A percentile compares a stretch with the other conserved stretches of the same genome.
These are phyloP conservation scores for Neodon shergylaensis DNA, from an alignment of 2,113 vertebrate genomes.

Conservation along the genomic window DNA sequence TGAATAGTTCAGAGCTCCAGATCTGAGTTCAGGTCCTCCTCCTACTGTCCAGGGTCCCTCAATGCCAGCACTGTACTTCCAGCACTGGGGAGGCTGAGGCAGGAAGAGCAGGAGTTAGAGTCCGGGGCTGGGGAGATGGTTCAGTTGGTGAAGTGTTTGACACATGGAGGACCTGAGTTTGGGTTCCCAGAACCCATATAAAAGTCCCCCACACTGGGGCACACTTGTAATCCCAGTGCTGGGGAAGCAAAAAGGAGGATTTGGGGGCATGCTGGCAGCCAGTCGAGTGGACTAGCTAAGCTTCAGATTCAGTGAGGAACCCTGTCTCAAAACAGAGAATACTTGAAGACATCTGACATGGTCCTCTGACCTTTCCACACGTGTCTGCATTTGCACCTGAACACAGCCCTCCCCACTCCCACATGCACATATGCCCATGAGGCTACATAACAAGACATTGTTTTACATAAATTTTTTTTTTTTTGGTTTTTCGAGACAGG, in stretches of 20 bases:
- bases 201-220: too few relatives aligned
- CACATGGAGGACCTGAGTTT: neutral
- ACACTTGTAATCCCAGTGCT: neutral
- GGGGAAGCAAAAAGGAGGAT: neutral
- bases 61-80: neutral
- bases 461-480: neutral
- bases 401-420: neutral
- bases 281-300: neutral
- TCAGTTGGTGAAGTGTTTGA: neutral
- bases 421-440: neutral
- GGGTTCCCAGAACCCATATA: neutral
- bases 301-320: neutral
- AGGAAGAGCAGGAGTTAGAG: neutral
- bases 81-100: neutral
- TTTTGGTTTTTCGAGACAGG: too few relatives aligned
- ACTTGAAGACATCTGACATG: neutral
- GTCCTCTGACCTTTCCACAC: neutral
- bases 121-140: neutral
- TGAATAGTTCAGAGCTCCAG: neutral
- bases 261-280: neutral
- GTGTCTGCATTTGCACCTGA: neutral
- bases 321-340: neutral
- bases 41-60: neutral
- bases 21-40: neutral
- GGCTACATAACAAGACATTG: neutral